These are phyloP conservation scores for Gadopsis bispinosus DNA, from an alignment of 2,797 vertebrate species.

Conservation along the genomic window DNA sequence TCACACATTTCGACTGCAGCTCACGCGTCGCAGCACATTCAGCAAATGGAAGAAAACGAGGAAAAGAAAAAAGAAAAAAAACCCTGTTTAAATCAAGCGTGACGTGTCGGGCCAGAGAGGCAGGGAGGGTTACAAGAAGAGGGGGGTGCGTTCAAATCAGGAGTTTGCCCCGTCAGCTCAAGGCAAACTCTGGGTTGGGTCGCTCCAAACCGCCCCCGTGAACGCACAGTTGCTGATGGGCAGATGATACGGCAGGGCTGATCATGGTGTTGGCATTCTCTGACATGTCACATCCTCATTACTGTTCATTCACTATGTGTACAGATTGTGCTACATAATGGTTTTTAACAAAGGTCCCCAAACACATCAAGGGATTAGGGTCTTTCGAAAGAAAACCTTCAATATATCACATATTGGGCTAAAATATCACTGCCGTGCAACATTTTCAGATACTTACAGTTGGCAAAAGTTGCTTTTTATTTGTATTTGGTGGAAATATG, in stretches of 20 bases:
- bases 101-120: slow-evolving; percentile 33
- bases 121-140: slow-evolving; percentile 30
- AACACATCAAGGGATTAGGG: not conserved
- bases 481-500: not conserved
- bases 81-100: slow-evolving; percentile 49
- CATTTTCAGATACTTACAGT: not conserved
- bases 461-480: not conserved
- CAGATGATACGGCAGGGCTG: slow-evolving; percentile 27
- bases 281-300: slow-evolving; percentile 59
- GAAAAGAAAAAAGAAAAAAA: slow-evolving; percentile 5
- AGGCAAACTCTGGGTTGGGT: slow-evolving; percentile 45
- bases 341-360: not conserved
- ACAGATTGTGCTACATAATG: slow-evolving; percentile 22
- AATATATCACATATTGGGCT: not conserved
- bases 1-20: slow-evolving; percentile 70
- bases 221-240: slow-evolving; percentile 28
- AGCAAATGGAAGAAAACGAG: slow-evolving; percentile 44
- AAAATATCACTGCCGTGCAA: not conserved
- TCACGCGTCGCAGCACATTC: slow-evolving; percentile 64
- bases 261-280: slow-evolving; percentile 53
- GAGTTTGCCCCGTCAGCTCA: slow-evolving; percentile 62
- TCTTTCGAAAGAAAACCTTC: not conserved
- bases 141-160: slow-evolving; percentile 52
- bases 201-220: slow-evolving; percentile 36
- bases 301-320: slow-evolving; percentile 36